These are phyloP conservation scores for Ptilorrhoa leucosticta DNA, from an alignment of 2,113 vertebrate genomes.

Conservation along the genomic window DNA sequence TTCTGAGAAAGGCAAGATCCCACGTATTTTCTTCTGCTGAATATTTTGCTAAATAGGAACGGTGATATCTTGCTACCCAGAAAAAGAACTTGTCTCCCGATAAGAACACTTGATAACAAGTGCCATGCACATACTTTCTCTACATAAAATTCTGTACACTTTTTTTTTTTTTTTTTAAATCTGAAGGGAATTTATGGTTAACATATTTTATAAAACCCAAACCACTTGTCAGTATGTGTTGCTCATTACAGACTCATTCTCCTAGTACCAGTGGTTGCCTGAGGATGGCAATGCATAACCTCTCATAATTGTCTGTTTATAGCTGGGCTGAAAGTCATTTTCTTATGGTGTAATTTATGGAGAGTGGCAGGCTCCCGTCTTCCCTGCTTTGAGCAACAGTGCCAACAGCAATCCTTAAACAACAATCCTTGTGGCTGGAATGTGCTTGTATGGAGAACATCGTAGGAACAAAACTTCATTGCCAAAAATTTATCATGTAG, in stretches of 20 bases:
- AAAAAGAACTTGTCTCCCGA: not conserved
- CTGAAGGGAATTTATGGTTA: not conserved
- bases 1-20: not conserved
- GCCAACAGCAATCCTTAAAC: not conserved
- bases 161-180: not conserved
- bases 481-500: not conserved
- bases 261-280: not conserved
- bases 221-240: not conserved
- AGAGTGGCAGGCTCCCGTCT: not conserved
- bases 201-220: not conserved
- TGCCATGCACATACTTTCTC: not conserved
- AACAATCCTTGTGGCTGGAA: not conserved
- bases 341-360: conserved; percentile 6
- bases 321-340: conserved; percentile 7
- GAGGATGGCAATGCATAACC: not conserved
- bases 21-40: not conserved
- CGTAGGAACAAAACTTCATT: not conserved
- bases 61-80: not conserved
- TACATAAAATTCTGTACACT: not conserved
- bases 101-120: not conserved
- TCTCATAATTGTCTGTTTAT: not conserved
- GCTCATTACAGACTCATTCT: not conserved
- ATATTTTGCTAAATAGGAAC: not conserved
- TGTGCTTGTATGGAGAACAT: not conserved
- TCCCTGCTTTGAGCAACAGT: not conserved